phyloP scores from a whole-genome alignment of 2,888 invertebrate species.

The Scaptomyza flava region DNA sequence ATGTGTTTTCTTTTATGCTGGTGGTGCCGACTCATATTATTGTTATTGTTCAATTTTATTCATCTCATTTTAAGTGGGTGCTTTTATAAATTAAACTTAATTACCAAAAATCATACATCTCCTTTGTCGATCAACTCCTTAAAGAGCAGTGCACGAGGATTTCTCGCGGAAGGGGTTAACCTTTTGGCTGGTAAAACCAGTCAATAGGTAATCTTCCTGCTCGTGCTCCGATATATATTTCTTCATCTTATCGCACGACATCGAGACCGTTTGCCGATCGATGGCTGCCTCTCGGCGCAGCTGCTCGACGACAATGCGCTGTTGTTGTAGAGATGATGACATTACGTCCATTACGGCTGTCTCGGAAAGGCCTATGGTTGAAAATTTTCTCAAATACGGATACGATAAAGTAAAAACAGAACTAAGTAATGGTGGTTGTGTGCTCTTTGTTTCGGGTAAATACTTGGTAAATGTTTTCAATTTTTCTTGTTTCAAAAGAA shows the following conservation, averaged over 20 bases:
- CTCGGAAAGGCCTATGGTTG: conserved; percentile 94
- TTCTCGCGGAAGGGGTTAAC: conserved; percentile 98
- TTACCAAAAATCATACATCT: conserved; percentile 15
- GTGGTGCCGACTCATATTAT: conserved; percentile 39
- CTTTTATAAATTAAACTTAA: conserved; percentile 42
- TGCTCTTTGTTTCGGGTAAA: conserved; percentile 19
- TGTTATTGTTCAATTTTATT: conserved; percentile 23
- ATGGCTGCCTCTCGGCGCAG: conserved; percentile 95
- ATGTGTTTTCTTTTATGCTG: conserved; percentile 20
- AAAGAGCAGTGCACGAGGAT: conserved; percentile 94
- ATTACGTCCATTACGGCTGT: conserved; percentile 97
- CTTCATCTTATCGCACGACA: conserved; percentile 97
- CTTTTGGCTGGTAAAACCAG: conserved; percentile 97
- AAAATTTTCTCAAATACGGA: conserved; percentile 73
- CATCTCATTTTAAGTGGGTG: conserved; percentile 29
- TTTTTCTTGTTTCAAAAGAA: background rate
- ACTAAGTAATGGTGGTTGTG: conserved; percentile 57
- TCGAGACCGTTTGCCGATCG: conserved; percentile 93
- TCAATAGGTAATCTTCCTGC: conserved; percentile 96
- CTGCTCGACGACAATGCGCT: conserved; percentile 95
- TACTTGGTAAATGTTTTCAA: background rate
- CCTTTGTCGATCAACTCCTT: conserved; percentile 82
- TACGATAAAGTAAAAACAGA: conserved; percentile 55
- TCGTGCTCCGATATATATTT: conserved; percentile 96
- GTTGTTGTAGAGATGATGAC: conserved; percentile 97